Evolutionary conservation across 2,113 vertebrate species (phyloP).

Genomic region (Pteruthius melanotis): DNA sequence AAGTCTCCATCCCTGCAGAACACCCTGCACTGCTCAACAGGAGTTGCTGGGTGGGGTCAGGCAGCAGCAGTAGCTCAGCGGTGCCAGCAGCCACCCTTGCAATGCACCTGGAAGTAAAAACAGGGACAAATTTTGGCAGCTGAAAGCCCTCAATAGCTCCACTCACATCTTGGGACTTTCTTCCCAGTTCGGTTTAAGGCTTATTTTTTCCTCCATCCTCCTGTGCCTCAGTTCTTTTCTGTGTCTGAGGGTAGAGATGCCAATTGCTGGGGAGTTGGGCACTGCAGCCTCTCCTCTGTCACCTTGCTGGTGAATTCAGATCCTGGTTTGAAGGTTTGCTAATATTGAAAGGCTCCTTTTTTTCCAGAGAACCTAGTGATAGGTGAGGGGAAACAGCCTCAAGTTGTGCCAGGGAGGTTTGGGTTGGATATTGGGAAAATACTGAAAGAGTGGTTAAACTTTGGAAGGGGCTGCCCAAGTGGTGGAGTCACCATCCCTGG

Average conservation of each 20-base stretch:
- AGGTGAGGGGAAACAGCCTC: background rate
- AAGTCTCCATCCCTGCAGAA: background rate
- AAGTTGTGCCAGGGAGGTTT: background rate
- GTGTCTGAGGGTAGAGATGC: background rate
- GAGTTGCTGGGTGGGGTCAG: background rate
- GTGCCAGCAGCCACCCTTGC: background rate
- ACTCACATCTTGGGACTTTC: rapidly evolving
- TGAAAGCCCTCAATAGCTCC: background rate
- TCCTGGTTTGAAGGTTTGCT: background rate
- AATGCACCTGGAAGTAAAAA: background rate
- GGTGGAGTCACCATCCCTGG: background rate
- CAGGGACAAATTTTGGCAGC: background rate
- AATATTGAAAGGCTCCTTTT: background rate
- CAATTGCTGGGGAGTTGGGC: background rate
- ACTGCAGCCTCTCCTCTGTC: background rate
- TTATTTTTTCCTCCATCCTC: rapidly evolving
- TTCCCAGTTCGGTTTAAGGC: background rate
- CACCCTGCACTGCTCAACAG: rapidly evolving
- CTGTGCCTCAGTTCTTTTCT: background rate
- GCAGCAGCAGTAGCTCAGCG: background rate
- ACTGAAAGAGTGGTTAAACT: background rate
- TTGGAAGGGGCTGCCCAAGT: background rate
- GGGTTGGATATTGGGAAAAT: background rate
- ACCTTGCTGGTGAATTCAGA: background rate
- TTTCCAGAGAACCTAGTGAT: background rate